Conservation (phyloP, 2,797 vertebrate species). For the Pseudomugil tenellus region DNA sequence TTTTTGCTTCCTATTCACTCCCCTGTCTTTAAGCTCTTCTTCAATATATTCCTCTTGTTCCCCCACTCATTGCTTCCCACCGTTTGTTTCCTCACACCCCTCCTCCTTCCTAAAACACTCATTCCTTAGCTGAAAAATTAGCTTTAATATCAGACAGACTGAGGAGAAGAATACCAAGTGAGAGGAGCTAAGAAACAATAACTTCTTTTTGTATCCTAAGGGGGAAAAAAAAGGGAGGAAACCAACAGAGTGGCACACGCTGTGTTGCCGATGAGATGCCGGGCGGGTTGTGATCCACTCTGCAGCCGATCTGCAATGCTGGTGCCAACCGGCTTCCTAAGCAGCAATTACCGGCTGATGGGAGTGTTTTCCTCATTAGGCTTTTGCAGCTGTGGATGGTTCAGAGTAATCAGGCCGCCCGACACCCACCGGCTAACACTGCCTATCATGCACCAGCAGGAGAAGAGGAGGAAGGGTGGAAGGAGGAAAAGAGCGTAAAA, state of each 20-base stretch:
- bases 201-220: slow-evolving; percentile 27
- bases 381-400: slow-evolving; percentile 76
- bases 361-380: slow-evolving; percentile 80
- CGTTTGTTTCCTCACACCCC: neutral
- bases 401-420: slow-evolving; percentile 72
- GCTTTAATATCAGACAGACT: slow-evolving; percentile 42
- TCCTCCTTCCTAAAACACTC: neutral
- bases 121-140: slow-evolving; percentile 54
- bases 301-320: slow-evolving; percentile 44
- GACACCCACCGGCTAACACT: slow-evolving; percentile 64
- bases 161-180: slow-evolving; percentile 49
- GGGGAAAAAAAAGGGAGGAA: slow-evolving; percentile 9
- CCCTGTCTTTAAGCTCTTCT: slow-evolving; percentile 7
- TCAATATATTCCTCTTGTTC: slow-evolving; percentile 12
- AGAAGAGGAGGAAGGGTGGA: slow-evolving; percentile 13
- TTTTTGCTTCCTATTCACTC: slow-evolving; percentile 6
- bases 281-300: slow-evolving; percentile 54
- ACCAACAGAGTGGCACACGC: slow-evolving; percentile 53
- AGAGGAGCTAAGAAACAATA: slow-evolving; percentile 25
- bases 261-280: slow-evolving; percentile 50
- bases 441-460: slow-evolving; percentile 59
- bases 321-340: slow-evolving; percentile 75
- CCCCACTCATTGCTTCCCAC: neutral
- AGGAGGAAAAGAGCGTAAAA: slow-evolving; percentile 16
- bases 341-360: slow-evolving; percentile 77